Conservation (phyloP, 2,797 vertebrate genomes). For the Meda fulgida region DNA sequence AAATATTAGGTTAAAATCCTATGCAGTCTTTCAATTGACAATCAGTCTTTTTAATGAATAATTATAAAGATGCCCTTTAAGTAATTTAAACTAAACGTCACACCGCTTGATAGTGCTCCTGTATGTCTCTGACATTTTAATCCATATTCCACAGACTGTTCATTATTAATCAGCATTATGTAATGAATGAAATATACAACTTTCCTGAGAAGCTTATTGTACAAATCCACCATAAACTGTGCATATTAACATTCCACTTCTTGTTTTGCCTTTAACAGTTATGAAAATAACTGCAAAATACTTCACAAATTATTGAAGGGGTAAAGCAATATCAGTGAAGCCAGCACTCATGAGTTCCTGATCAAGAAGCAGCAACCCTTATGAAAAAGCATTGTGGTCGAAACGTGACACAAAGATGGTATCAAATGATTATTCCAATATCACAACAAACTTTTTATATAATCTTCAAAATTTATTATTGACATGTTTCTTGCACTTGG, state of each 20-base stretch:
- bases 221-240: neutral
- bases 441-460: constrained; percentile 49
- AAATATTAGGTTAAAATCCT: neutral
- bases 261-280: neutral
- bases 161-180: constrained; percentile 36
- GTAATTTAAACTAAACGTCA: neutral
- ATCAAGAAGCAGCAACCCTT: neutral
- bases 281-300: neutral
- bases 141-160: constrained; percentile 19
- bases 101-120: neutral
- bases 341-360: neutral
- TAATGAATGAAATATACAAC: constrained; percentile 29
- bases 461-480: constrained; percentile 65
- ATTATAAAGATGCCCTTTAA: neutral
- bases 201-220: neutral
- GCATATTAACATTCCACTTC: neutral
- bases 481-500: constrained; percentile 56
- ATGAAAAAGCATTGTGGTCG: neutral
- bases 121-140: constrained; percentile 4
- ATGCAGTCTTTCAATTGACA: neutral
- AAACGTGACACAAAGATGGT: neutral
- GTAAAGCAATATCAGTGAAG: neutral
- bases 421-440: neutral
- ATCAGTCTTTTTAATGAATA: neutral
- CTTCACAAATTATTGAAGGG: neutral